A percentile compares a stretch with the other conserved stretches of the same genome.
phyloP scores from a whole-genome alignment of 2,888 invertebrate genomes.

The Flexamia atlantica region DNA sequence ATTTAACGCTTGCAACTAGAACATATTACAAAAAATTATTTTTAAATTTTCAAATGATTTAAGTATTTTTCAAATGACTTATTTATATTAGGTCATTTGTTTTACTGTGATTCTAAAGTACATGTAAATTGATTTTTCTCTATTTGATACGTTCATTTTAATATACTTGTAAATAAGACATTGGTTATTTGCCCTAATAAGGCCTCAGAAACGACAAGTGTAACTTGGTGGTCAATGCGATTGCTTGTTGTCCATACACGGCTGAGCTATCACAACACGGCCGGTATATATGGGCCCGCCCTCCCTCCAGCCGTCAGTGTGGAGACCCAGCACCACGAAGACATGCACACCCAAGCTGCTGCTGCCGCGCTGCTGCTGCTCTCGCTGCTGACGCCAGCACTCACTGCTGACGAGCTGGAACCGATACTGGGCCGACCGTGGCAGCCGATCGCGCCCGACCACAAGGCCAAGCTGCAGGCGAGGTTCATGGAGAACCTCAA shows the following conservation, averaged over 20 bases:
- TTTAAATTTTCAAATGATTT: too few species aligned
- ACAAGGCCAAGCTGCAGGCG: constrained; percentile 30
- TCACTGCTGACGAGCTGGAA: constrained; percentile 6
- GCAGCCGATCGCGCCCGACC: not conserved
- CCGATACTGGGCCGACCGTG: constrained; percentile 43
- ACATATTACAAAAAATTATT: too few species aligned
- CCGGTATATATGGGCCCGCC: not conserved
- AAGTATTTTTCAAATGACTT: too few species aligned
- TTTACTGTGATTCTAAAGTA: too few species aligned
- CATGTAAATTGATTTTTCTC: too few species aligned
- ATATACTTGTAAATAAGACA: too few species aligned
- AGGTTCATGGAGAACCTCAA: constrained; percentile 35
- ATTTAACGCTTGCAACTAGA: too few species aligned
- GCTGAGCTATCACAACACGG: constrained; percentile 21
- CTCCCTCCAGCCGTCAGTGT: not conserved
- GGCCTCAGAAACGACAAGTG: too few species aligned
- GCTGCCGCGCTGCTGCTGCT: not conserved
- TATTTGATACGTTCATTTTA: too few species aligned
- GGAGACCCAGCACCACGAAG: not conserved
- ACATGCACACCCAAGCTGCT: not conserved
- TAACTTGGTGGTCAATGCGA: not conserved
- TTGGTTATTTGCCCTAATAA: too few species aligned
- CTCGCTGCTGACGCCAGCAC: not conserved
- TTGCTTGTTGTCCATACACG: not conserved
- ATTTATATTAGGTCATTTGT: too few species aligned